A percentile compares a stretch with the other conserved stretches of the same genome.
Conservation (phyloP, 2,888 invertebrate species). For the Volucella inflata region DNA sequence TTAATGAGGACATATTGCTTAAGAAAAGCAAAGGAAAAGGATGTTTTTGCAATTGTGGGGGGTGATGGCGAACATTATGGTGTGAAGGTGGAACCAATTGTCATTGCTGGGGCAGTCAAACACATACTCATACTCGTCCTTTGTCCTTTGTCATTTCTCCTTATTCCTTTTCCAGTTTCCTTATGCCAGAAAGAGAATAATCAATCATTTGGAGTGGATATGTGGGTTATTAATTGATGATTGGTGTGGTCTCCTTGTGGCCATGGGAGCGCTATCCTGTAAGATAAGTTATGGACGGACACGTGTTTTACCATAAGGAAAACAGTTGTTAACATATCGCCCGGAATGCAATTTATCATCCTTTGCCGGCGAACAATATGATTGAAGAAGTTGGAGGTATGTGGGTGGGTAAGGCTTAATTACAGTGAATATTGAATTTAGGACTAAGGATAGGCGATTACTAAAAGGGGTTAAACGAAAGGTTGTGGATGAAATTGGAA, state of each 20-base stretch:
- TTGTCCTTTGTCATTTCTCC: slow-evolving; percentile 35
- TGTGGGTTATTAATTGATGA: slow-evolving; percentile 72
- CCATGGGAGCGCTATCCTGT: slow-evolving; percentile 41
- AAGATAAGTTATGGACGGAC: slow-evolving; percentile 57
- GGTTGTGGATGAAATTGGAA: not conserved
- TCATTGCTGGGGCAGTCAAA: not conserved
- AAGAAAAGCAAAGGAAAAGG: slow-evolving; percentile 38
- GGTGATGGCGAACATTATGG: not conserved
- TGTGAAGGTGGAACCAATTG: slow-evolving; percentile 58
- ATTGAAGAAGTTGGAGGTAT: not conserved
- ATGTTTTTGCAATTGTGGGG: slow-evolving; percentile 12
- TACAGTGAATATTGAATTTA: slow-evolving; percentile 40
- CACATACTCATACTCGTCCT: slow-evolving; percentile 21
- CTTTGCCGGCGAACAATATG: not conserved
- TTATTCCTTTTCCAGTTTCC: slow-evolving; percentile 13
- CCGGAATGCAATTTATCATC: slow-evolving; percentile 71
- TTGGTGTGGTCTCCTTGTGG: slow-evolving; percentile 56
- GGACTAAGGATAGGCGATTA: slow-evolving; percentile 16
- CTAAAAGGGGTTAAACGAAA: slow-evolving; percentile 43
- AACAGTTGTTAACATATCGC: slow-evolving; percentile 72
- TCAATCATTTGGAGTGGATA: slow-evolving; percentile 69
- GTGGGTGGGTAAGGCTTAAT: slow-evolving; percentile 48
- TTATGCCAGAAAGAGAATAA: slow-evolving; percentile 54
- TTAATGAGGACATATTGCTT: slow-evolving; percentile 66
- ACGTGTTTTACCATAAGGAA: slow-evolving; percentile 72